Conservation (phyloP, 2,113 vertebrate species). For the Cathartes aura region DNA sequence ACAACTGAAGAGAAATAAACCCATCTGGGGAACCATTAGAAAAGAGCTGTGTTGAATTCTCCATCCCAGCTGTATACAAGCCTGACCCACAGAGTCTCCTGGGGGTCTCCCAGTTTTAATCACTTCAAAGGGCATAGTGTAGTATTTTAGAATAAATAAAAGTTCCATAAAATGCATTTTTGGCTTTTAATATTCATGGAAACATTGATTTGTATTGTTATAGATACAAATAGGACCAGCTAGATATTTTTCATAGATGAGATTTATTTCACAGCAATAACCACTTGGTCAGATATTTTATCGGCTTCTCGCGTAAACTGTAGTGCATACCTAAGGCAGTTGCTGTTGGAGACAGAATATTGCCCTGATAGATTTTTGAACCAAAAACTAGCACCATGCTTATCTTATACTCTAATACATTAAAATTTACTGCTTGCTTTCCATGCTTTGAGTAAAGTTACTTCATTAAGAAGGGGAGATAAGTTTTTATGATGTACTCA, state of each 20-base stretch:
- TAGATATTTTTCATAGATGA: not conserved
- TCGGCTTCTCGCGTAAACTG: not conserved
- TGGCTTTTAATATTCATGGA: not conserved
- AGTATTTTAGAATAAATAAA: not conserved
- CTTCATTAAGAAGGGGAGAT: conserved; percentile 1
- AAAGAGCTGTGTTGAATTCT: not conserved
- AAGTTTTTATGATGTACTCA: not conserved
- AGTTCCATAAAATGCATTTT: not conserved
- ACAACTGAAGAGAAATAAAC: not conserved
- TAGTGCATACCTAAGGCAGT: not conserved
- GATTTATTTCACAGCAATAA: not conserved
- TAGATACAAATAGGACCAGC: not conserved
- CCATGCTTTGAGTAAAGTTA: conserved; percentile 3
- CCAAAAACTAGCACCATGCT: not conserved
- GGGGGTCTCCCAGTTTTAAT: not conserved
- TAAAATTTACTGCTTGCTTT: conserved; percentile 24
- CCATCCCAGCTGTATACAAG: not conserved
- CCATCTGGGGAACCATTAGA: not conserved
- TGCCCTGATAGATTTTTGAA: not conserved
- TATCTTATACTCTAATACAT: not conserved
- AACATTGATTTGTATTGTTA: not conserved
- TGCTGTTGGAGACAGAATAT: not conserved
- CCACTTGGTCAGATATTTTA: conserved; percentile 8
- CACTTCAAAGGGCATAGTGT: not conserved
- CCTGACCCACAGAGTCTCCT: not conserved